Evolutionary conservation across 2,113 vertebrate species (phyloP).

Genomic region (Thunnus thynnus): DNA sequence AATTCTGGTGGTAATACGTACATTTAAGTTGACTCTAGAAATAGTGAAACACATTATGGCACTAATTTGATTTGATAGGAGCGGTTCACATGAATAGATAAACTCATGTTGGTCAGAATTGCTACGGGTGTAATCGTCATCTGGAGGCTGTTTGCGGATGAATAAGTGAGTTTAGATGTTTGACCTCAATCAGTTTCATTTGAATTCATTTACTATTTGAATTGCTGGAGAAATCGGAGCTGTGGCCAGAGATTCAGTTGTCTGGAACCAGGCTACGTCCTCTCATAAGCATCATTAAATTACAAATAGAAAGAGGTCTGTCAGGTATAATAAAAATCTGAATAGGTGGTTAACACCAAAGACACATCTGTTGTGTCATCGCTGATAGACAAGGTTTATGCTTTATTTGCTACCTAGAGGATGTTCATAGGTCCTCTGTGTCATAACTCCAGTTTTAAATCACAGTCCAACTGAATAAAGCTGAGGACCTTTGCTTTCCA

Average conservation of each 20-base stretch:
- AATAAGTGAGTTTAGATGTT: slow-evolving; percentile 1
- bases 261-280: neutral
- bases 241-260: neutral
- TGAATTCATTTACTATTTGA: neutral
- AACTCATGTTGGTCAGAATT: neutral
- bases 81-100: too few relatives aligned
- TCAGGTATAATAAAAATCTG: too few relatives aligned
- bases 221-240: too few relatives aligned
- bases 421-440: neutral
- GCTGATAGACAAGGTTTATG: neutral
- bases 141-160: neutral
- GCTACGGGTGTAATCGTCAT: neutral
- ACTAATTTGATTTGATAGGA: neutral
- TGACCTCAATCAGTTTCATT: neutral
- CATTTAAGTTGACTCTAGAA: neutral
- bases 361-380: neutral
- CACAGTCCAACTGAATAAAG: neutral
- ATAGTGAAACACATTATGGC: neutral
- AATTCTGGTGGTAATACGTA: neutral
- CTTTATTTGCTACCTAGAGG: neutral
- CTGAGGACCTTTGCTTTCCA: slow-evolving; percentile 56
- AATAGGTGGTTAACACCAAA: neutral
- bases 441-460: slow-evolving; percentile 2
- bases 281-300: neutral
- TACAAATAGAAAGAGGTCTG: neutral